These are phyloP conservation scores for Tinamus major DNA, from an alignment of 2,797 vertebrate genomes.

Conservation along the genomic window DNA sequence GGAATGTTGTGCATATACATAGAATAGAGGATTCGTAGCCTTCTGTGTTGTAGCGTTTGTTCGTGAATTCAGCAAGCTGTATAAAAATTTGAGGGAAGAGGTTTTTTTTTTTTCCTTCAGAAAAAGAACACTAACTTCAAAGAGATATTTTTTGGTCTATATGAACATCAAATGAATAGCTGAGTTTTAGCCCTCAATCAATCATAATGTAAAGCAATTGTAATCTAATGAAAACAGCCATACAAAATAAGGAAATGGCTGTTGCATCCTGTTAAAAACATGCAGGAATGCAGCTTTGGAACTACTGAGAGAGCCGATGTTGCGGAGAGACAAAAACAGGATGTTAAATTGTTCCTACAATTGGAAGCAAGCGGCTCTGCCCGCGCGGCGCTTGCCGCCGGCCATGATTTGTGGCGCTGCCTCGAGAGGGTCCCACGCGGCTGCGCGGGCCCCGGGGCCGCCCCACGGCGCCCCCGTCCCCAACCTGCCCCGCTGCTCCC, in stretches of 20 bases:
- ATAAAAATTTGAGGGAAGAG: conserved; percentile 46
- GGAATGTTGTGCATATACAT: background rate
- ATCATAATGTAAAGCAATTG: conserved; percentile 71
- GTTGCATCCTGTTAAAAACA: conserved; percentile 81
- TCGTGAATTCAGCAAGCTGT: conserved; percentile 66
- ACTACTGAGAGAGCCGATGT: conserved; percentile 56
- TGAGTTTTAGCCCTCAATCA: conserved; percentile 71
- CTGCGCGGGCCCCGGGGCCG: background rate
- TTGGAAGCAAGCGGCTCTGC: conserved; percentile 50
- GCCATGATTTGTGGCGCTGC: conserved; percentile 20
- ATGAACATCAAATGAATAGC: conserved; percentile 63
- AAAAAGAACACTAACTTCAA: conserved; percentile 71
- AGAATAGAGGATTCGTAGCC: background rate
- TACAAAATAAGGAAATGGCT: conserved; percentile 83
- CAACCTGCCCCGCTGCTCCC: too few relatives aligned
- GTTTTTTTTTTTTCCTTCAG: conserved; percentile 47
- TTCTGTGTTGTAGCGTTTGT: background rate
- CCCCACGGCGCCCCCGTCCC: too few relatives aligned
- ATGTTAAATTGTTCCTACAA: conserved; percentile 62
- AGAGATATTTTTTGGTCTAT: conserved; percentile 71
- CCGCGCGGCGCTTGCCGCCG: background rate
- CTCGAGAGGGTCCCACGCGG: conserved; percentile 42
- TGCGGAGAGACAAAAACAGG: conserved; percentile 81
- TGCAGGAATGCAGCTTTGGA: conserved; percentile 73
- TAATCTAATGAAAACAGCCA: conserved; percentile 81